Percentiles rank a stretch among this genome's conserved stretches.
phyloP scores from a whole-genome alignment of 2,113 vertebrate species.

The Miniopterus natalensis region DNA sequence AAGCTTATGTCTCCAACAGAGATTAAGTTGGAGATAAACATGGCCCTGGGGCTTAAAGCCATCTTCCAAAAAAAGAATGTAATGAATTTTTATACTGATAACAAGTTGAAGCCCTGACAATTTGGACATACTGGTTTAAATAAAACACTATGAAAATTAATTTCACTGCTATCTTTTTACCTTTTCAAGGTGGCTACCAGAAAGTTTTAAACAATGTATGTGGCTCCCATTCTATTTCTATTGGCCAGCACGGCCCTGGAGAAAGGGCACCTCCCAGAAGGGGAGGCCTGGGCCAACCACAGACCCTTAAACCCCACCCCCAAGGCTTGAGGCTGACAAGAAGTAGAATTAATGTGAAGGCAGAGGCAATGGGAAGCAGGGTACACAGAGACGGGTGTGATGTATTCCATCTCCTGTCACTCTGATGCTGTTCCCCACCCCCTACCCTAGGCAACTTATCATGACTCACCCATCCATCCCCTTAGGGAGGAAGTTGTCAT shows the following conservation, averaged over 20 bases:
- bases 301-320: background rate
- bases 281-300: background rate
- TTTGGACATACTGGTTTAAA: background rate
- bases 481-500: background rate
- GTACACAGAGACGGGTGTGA: background rate
- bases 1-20: background rate
- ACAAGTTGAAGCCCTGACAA: background rate
- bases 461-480: constrained; percentile 35
- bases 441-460: background rate
- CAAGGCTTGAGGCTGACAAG: background rate
- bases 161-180: background rate
- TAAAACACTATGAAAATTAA: constrained; percentile 23
- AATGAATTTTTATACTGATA: background rate
- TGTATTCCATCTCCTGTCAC: background rate
- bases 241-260: too few relatives aligned
- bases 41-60: background rate
- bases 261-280: background rate
- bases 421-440: background rate
- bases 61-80: background rate
- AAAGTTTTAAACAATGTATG: background rate
- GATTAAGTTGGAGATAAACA: background rate
- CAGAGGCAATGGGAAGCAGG: background rate
- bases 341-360: background rate
- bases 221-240: background rate
- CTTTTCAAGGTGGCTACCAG: background rate